Conservation (phyloP, 2,888 invertebrate species). For the Palloptera scutellata region DNA sequence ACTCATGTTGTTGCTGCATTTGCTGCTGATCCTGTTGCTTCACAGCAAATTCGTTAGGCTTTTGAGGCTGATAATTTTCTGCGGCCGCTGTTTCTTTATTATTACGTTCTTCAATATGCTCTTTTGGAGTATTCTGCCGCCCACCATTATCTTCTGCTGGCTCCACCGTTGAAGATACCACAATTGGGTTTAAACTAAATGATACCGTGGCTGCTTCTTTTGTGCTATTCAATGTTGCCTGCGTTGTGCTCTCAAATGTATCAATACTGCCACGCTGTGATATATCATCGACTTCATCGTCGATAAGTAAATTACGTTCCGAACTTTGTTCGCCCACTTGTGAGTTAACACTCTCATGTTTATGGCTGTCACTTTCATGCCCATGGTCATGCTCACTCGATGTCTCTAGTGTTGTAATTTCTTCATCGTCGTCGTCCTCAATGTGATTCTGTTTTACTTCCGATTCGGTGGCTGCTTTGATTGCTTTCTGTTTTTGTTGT, state of each 20-base stretch:
- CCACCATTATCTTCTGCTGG: slow-evolving; percentile 39
- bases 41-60: too few relatives aligned
- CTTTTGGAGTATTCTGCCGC: slow-evolving; percentile 6
- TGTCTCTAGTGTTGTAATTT: slow-evolving; percentile 9
- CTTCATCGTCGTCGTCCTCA: slow-evolving; percentile 13
- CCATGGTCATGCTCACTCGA: not conserved
- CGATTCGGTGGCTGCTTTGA: slow-evolving; percentile 12
- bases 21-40: slow-evolving; percentile 9
- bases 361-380: slow-evolving; percentile 8
- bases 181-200: slow-evolving; percentile 56
- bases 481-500: slow-evolving; percentile 62
- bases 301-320: slow-evolving; percentile 60
- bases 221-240: slow-evolving; percentile 20
- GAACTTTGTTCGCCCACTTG: slow-evolving; percentile 61
- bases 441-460: slow-evolving; percentile 19
- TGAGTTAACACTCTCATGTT: slow-evolving; percentile 49
- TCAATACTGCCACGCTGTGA: slow-evolving; percentile 54
- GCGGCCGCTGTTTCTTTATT: slow-evolving; percentile 18
- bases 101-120: slow-evolving; percentile 23
- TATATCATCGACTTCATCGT: slow-evolving; percentile 59
- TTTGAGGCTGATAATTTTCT: too few relatives aligned
- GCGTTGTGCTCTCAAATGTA: slow-evolving; percentile 42
- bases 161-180: slow-evolving; percentile 57
- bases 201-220: slow-evolving; percentile 31
- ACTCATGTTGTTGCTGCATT: slow-evolving; percentile 14